Conservation (phyloP, 2,888 invertebrate genomes). For the Lasioglossum marginatum region DNA sequence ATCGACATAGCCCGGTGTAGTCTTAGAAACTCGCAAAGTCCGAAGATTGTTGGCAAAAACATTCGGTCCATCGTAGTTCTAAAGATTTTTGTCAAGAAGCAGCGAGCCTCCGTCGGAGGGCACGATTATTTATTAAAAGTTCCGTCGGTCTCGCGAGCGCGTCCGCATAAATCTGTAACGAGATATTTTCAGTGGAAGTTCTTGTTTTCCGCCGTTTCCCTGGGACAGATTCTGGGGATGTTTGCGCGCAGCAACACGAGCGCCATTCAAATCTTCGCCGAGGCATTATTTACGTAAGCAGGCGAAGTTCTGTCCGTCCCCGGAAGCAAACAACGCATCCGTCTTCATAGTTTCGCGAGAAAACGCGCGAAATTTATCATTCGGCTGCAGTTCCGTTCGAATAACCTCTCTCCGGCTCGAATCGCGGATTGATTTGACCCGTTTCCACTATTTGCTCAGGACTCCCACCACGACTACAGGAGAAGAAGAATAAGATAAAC, state of each 20-base stretch:
- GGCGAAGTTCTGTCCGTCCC: not conserved
- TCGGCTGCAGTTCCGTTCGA: not conserved
- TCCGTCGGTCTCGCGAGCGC: not conserved
- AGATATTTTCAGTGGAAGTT: not conserved
- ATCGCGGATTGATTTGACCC: constrained; percentile 45
- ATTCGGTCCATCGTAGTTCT: not conserved
- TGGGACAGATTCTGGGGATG: not conserved
- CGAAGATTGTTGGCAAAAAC: not conserved
- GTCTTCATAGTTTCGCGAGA: constrained; percentile 43
- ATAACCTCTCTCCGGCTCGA: not conserved
- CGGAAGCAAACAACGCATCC: constrained; percentile 55
- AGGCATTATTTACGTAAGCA: constrained; percentile 52
- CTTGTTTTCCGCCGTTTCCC: not conserved
- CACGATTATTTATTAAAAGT: not conserved
- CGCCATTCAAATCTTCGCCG: constrained; percentile 16
- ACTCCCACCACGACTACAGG: not conserved
- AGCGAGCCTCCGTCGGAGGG: not conserved
- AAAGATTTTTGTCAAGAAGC: not conserved
- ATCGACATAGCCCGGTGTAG: not conserved
- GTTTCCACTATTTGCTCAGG: constrained; percentile 27
- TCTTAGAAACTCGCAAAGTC: not conserved
- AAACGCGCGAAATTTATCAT: constrained; percentile 47
- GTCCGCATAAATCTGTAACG: constrained; percentile 4
- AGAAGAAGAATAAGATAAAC: constrained; percentile 43
- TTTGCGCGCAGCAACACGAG: not conserved